Base-by-base conservation (phyloP, 2,888 invertebrate genomes). In the Agrotis ipsilon region DNA sequence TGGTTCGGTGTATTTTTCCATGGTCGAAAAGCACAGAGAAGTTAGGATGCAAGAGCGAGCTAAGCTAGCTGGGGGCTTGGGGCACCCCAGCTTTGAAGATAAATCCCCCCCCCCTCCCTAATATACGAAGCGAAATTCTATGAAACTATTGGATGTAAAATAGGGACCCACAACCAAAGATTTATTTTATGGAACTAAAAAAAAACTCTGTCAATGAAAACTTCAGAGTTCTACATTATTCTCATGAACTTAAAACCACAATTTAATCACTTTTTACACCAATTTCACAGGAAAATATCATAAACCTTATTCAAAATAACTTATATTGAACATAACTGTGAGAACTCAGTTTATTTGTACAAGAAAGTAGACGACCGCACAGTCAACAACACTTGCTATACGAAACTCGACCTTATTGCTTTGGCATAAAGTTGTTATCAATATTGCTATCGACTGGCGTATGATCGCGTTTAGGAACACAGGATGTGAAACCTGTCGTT, bases 401-500 rank as follows among this genome's bases (percentile, higher is more conserved):
- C 6, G 9, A 32, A 32, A 32, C 32, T 14, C 1, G 1, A 16
- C 5, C n/a, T 32, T 55, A 55, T 3, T 7, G n/a, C 55, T 32
- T 55, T 6, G 55, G 3, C 0, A 19, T 55, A 55, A 19, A 55
- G 55, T 6, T 32, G n/a, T 55, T 19, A 13, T 13, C 13, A 32
- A n/a, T 55, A 21, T 21, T 62, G 7, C 9, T 7, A 43, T 9
- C 0, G 7, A 39, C 32, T 7, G 14, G 49, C 39, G 16, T 74
- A 19, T 39, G 19, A 49, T n/a, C 0, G 46, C 58, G 58, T 46
- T 46, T 49, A 18, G 1, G 32, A 45, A 51, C 57, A 76, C 74
- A 76, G 70, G 74, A 74, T 74, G 77, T 74, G 57, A 69, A 74
- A 74, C 74, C 77, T 76, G 74, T 74, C 77, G 69, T 74, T 74